phyloP scores from a whole-genome alignment of 2,797 vertebrate species.

The Gymnothorax reevesii region DNA sequence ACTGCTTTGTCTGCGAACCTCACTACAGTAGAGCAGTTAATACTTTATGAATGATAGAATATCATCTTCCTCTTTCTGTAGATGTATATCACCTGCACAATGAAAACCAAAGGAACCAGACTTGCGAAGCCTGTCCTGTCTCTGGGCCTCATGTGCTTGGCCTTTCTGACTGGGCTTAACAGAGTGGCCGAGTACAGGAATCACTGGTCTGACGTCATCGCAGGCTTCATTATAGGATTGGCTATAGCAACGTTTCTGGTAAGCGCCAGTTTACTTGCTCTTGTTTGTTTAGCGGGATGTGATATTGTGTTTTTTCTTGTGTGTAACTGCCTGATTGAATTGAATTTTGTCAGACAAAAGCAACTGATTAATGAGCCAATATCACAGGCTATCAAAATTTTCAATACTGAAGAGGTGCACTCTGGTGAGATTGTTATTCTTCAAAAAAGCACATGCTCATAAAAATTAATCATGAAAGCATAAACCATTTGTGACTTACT shows the following conservation, averaged over 20 bases:
- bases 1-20: neutral
- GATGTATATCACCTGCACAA: conserved; percentile 96
- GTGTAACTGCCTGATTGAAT: neutral
- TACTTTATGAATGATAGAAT: neutral
- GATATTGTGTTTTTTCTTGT: neutral
- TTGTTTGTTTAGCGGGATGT: neutral
- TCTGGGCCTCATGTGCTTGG: conserved; percentile 89
- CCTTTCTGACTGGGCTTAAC: conserved; percentile 95
- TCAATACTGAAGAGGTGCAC: neutral
- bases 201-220: conserved; percentile 97
- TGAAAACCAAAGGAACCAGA: conserved; percentile 91
- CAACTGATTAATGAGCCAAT: neutral
- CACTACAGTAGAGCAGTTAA: neutral
- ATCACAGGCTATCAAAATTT: neutral
- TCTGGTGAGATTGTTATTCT: neutral
- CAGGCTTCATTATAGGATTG: conserved; percentile 90
- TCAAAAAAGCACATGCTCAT: neutral
- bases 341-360: neutral
- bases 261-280: conserved; percentile 56
- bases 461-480: neutral
- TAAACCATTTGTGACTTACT: neutral
- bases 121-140: conserved; percentile 93
- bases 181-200: conserved; percentile 98
- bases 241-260: conserved; percentile 96
- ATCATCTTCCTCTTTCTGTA: conserved; percentile 56